These are phyloP conservation scores for Synergus japonicus DNA, from an alignment of 2,888 invertebrate species.

Conservation along the genomic window DNA sequence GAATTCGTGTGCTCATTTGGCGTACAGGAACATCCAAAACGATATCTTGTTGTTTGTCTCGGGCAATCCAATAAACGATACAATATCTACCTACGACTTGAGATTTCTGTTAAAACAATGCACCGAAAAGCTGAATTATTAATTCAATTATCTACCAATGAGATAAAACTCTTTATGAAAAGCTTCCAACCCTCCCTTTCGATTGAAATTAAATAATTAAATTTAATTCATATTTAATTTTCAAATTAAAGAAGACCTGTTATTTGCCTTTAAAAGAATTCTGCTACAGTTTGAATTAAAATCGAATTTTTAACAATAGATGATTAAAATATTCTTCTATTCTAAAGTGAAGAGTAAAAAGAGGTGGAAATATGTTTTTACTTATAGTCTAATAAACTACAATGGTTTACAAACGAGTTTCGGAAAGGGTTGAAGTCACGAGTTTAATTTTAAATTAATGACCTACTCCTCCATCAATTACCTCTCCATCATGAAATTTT, in stretches of 20 bases:
- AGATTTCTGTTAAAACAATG: constrained; percentile 1
- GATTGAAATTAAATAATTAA: neutral
- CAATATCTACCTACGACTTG: neutral
- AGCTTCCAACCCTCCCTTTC: neutral
- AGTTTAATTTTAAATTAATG: too few species aligned
- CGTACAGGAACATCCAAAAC: neutral
- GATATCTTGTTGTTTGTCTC: constrained; percentile 1
- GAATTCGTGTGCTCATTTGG: neutral
- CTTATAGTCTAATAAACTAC: too few species aligned
- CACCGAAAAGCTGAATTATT: neutral
- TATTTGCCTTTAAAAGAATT: too few species aligned
- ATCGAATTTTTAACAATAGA: neutral
- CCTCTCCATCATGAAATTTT: too few species aligned
- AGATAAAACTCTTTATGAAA: neutral
- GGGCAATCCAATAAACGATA: constrained; percentile 27
- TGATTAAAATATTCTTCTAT: too few species aligned
- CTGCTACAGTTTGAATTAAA: neutral
- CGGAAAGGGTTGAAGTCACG: too few species aligned
- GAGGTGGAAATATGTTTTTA: too few species aligned
- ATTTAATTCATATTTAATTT: too few species aligned
- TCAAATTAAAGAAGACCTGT: neutral
- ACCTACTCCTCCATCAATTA: too few species aligned
- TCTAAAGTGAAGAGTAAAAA: too few species aligned
- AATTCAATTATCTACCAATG: constrained; percentile 5
- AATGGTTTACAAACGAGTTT: too few species aligned